These are phyloP conservation scores for Littorina saxatilis DNA, from an alignment of 1,140 invertebrate species.

Conservation along the genomic window DNA sequence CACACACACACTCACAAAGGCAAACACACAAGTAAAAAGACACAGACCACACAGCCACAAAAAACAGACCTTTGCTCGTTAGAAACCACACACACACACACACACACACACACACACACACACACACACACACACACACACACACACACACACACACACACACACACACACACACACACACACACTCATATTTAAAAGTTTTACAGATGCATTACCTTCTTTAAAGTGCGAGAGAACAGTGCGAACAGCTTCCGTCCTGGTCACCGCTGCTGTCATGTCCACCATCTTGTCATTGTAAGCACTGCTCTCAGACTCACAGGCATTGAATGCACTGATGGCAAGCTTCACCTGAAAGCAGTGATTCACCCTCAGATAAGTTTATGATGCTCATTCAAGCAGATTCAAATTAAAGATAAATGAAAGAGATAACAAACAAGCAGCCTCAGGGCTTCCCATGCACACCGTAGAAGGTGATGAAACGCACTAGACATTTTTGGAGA, in stretches of 20 bases:
- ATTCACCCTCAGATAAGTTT: background rate
- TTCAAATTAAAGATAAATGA: too few relatives aligned
- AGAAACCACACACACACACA: background rate
- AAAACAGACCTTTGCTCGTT: too few relatives aligned
- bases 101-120: background rate
- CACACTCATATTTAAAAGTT: too few relatives aligned
- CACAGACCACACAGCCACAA: too few relatives aligned
- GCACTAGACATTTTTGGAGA: too few relatives aligned
- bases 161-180: too few relatives aligned
- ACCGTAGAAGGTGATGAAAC: too few relatives aligned
- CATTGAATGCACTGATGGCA: conserved; percentile 5
- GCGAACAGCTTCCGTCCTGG: conserved; percentile 3
- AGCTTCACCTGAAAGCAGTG: conserved; percentile 23
- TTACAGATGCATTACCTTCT: conserved; percentile 14
- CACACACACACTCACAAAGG: too few relatives aligned
- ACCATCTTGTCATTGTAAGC: conserved; percentile 22
- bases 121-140: background rate
- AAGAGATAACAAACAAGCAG: too few relatives aligned
- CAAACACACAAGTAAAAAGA: too few relatives aligned
- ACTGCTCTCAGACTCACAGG: background rate
- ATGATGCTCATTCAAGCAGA: too few relatives aligned
- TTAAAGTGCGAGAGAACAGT: background rate
- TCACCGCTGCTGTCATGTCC: background rate
- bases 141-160: background rate
- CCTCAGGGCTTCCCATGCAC: too few relatives aligned